These are phyloP conservation scores for Ceraclea dissimilis DNA, from an alignment of 2,888 invertebrate genomes.

Conservation along the genomic window DNA sequence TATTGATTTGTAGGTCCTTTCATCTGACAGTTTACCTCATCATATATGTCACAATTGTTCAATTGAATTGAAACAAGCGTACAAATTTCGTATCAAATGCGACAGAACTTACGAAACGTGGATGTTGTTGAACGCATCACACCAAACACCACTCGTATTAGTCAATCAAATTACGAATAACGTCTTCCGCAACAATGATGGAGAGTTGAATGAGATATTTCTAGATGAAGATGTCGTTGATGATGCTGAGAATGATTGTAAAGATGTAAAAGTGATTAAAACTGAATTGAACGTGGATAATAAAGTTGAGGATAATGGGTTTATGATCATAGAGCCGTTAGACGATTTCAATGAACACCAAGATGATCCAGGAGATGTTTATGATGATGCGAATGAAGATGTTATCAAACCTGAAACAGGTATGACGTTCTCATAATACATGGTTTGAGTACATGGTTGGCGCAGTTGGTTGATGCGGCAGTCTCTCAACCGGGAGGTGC, in stretches of 20 bases:
- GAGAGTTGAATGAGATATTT: too few species aligned
- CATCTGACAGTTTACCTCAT: constrained; percentile 11
- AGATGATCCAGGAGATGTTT: too few species aligned
- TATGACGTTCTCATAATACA: too few species aligned
- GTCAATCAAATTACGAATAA: too few species aligned
- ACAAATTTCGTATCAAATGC: constrained; percentile 13
- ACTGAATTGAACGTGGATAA: constrained; percentile 9
- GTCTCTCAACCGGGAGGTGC: too few species aligned
- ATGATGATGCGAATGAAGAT: too few species aligned
- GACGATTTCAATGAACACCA: background rate
- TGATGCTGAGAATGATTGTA: background rate
- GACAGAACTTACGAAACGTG: constrained; percentile 12
- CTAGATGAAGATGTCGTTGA: background rate
- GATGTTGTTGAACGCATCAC: background rate
- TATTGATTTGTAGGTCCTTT: too few species aligned
- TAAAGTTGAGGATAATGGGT: background rate
- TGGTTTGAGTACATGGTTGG: too few species aligned
- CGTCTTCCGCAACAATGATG: too few species aligned
- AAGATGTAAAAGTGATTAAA: constrained; percentile 11
- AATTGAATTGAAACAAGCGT: constrained; percentile 8
- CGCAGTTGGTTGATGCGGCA: too few species aligned
- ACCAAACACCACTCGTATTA: background rate
- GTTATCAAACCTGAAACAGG: too few species aligned
- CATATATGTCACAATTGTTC: constrained; percentile 12
- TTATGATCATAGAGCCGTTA: background rate